Evolutionary conservation across 30 jellyfish, hydroid and myxozoan species (phyloP), one percentile per base, ranked within the genome.

Genomic region (Aurelia aurita): DNA sequence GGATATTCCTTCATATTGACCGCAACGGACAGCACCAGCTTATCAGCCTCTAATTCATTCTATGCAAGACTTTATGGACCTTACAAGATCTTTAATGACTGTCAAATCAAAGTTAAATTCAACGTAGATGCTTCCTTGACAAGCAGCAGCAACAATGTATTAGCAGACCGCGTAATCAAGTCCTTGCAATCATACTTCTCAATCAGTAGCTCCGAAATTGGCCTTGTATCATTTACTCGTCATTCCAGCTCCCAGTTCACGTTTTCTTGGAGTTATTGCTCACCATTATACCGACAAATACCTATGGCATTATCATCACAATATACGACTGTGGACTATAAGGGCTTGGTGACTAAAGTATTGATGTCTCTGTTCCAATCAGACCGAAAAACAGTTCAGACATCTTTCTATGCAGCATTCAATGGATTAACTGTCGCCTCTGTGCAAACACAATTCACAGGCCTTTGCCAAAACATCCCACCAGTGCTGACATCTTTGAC

Each of bases 381-480:
- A 28, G 98, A 91, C 64, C 87, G 96, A 1, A 77, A 77, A 49
- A 83, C 96, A 11, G 85, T 91, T 4, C 57, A 13, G 39, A 27
- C 79, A 19, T 34, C 86, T 6, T 91, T 91, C 54, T 85, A 72
- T 69, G 13, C 90, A 2, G 89, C 96, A 14, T 91, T 91, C 55
- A 67, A 45, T 21, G 58, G 46, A 14, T 67, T 66, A 7, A 57
- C 83, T 34, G 76, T 92, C 61, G 29, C 14, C 8, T 86, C 89
- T 79, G 97, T 92, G 6, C 53, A 63, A 54, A 80, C 98, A 0
- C 66, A 11, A 23, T 92, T 92, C 86, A 61, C 92, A n/a, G 95
- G 91, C 29, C 68, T 82, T 0, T 92, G 97, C 80, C 15, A 53
- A 34, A 87, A 92, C 72, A 31, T 92, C 6, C 98, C 98, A 15